Base-by-base conservation (phyloP, 2,888 invertebrate genomes). In the Nephrotoma appendiculata region DNA sequence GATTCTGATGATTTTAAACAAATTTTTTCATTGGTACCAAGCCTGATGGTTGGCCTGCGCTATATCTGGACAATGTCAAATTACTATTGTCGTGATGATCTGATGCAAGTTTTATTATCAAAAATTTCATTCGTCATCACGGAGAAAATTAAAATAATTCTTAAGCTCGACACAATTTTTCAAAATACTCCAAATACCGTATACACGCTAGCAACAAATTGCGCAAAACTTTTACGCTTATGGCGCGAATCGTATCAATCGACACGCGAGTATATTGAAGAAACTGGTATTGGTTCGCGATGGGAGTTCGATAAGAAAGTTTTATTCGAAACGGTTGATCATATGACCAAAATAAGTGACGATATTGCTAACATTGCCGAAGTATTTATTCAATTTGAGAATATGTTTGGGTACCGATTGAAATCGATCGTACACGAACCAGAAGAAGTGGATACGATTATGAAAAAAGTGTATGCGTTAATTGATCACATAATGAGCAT, bases 41-140 rank as follows among this genome's bases (percentile, higher is more conserved):
- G 95, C 87, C 92, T 98, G 88, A 96, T 97, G 92, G 96, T 97
- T 88, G 96, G 97, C 1, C 91, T 98, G 57, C 95, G 96, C 89
- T 95, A 98, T 93, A 96, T 98, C 89, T 98, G 98, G 98, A 95
- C 98, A 86, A 93, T 98, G 86, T 98, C 98, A 0, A 92, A 94
- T 86, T 96, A 97, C 89, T 98, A 96, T 90, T 95, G 96, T 87
- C 94, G 93, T 0, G 98, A 98, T 89, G 96, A 96, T 88, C 94
- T 95, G 87, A 98, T 98, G 97, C 94, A 96, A 42, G 94, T 96
- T 0, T 92, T 98, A 2, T 93, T 98, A 90, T 94, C 95, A 87
- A 94, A 96, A 89, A 96, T 98, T 89, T 96, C 97, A 0, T 96
- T 96, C 94, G 95, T 96, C 6, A 92, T 98, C 6, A 94, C 95